Conservation (phyloP, 1,140 invertebrate genomes). For the Drosophila nasuta region DNA sequence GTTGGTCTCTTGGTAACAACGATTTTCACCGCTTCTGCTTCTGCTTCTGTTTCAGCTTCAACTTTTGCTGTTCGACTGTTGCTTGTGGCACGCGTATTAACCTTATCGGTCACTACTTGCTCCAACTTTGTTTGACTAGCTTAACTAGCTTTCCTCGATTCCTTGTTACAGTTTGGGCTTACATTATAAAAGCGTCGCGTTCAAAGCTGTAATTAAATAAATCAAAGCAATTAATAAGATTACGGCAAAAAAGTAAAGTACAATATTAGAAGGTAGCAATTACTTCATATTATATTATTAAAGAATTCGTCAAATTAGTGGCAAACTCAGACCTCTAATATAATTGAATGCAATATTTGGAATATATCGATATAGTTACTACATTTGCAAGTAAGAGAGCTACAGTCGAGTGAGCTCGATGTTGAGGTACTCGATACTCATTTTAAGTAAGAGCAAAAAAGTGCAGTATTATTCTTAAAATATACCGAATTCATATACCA, state of each 20-base stretch:
- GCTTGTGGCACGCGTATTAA: constrained; percentile 12
- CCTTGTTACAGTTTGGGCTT: constrained; percentile 26
- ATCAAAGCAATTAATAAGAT: not conserved
- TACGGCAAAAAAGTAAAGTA: not conserved
- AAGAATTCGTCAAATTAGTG: too few relatives aligned
- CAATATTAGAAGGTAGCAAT: not conserved
- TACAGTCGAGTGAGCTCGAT: too few relatives aligned
- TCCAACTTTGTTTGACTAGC: constrained; percentile 28
- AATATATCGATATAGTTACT: too few relatives aligned
- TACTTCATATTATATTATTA: not conserved
- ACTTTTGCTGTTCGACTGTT: constrained; percentile 11
- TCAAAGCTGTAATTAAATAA: constrained; percentile 22
- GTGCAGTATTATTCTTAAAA: too few relatives aligned
- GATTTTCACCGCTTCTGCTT: not conserved
- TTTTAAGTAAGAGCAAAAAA: too few relatives aligned
- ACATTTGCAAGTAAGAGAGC: too few relatives aligned
- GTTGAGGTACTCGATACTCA: too few relatives aligned
- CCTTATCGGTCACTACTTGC: constrained; percentile 15
- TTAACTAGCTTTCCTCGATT: constrained; percentile 25
- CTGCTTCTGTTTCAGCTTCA: too few relatives aligned
- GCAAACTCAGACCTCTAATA: too few relatives aligned
- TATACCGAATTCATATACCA: too few relatives aligned
- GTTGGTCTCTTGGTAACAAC: constrained; percentile 21
- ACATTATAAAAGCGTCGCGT: constrained; percentile 26
- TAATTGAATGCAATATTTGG: too few relatives aligned